Evolutionary conservation across 2,797 vertebrate genomes (phyloP), one percentile per base, ranked within the genome.

Genomic region (Syngnathus rostellatus): DNA sequence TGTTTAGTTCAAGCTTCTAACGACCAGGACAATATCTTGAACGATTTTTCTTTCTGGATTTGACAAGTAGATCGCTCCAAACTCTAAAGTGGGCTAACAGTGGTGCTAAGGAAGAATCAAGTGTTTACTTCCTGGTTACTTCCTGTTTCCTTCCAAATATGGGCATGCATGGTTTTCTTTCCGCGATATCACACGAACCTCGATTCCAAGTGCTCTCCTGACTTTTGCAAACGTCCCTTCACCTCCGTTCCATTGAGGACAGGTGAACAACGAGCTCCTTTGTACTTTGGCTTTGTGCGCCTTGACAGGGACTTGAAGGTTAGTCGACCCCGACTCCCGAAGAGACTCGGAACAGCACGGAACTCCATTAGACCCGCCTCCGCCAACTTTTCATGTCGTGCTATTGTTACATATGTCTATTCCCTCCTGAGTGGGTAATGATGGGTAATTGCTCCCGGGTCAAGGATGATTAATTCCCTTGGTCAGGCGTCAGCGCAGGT

Each of bases 381-480:
- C 39, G 63, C 72, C 71, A 69, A 86, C 83, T 80, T 62, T 87
- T 88, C 85, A 85, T 85, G 86, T 87, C 16, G 70, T 6, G 73
- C 85, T 76, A 86, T 88, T 86, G 88, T 89, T 79, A 71, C 55
- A 2, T 75, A 68, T 55, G 6, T 63, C 72, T 74, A 73, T 85
- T 82, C 81, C 85, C 39, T 81, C 70, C 79, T 19, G 82, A 75
- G 81, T 69, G 68, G 76, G 78, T 90, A 92, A 92, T 88, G 86
- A 91, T 86, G 81, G 85, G 81, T 92, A 92, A 92, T 91, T 91
- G 89, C 85, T 72, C 77, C 69, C 62, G 86, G 90, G 90, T 91
- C 88, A 92, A 88, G 88, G 88, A 88, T 91, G 85, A 90, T 92
- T 92, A 91, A 91, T 88, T 90, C 81, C 83, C 86, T 86, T 81